Base-by-base conservation (phyloP, 2,888 invertebrate species). In the Tanytarsus gracilentus region DNA sequence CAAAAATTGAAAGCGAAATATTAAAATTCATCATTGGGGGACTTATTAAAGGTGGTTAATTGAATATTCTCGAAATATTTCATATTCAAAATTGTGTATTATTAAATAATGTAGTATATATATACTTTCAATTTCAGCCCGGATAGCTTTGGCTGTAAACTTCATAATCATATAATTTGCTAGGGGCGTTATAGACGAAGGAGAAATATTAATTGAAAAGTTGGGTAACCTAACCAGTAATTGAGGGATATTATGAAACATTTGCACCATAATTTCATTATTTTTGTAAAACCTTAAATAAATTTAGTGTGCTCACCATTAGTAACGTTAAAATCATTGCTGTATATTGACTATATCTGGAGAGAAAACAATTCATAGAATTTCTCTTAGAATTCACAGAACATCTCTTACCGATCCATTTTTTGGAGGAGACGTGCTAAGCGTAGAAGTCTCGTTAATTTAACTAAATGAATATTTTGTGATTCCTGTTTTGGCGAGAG, bases 241-340 rank as follows among this genome's bases (percentile, higher is more conserved):
- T n/a, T n/a, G n/a, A n/a, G n/a, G n/a, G n/a, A n/a, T n/a, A n/a
- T n/a, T n/a, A n/a, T n/a, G n/a, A n/a, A n/a, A n/a, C n/a, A n/a
- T n/a, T n/a, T 53, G 30, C 51, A 9, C 5, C 23, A 25, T 55
- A 18, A 14, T 5, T 8, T 14, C 51, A 7, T 48, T 48, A 16
- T 30, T 29, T 39, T 39, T 16, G 11, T 36, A 8, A 18, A n/a
- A 33, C 2, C 23, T 4, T 51, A 30, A 52, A n/a, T 11, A 33
- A 16, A 29, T 14, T 51, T 51, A 55, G 23, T 23, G 16, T 40
- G 67, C 88, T 91, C 61, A 94, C 80, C 94, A 97, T 95, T 67
- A 96, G 78, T 63, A 97, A 79, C 9, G 94, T 92, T 65, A 96
- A 79, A 68, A 97, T 94, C 75, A 96, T 86, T 61, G 93, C 92